Base-by-base conservation (phyloP, 2,888 invertebrate genomes). In the Xanthia togata region DNA sequence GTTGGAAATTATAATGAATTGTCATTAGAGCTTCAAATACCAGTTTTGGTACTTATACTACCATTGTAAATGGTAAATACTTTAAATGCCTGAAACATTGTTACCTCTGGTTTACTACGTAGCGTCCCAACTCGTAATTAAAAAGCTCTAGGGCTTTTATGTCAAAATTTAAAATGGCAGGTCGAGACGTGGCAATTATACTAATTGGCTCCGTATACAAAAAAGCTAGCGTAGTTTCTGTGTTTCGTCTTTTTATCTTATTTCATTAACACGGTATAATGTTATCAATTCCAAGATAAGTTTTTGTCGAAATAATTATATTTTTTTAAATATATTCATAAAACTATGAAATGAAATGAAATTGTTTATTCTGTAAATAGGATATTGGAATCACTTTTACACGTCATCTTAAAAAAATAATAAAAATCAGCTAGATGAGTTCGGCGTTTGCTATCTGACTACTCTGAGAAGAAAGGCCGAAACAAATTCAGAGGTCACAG, bases 141-240 rank as follows among this genome's bases (percentile, higher is more conserved):
- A 73, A 79, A 73, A 78, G 65, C 73, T 76, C 70, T 70, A 71
- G 80, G 79, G 76, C 47, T 75, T 79, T 84, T 57, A 68, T 53
- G 76, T 76, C 73, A 73, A 78, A 80, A 81, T 75, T 38, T 76
- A 72, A 71, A 83, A 78, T 68, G 71, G 64, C 73, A 74, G 77
- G 73, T 77, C 72, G 81, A 38, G 67, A 59, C 59, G 73, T 74
- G 57, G 76, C 69, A 82, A 82, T 85, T 82, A 76, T 38, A 73
- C 77, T 85, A 85, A 82, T 85, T 84, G 82, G 73, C 77, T 70
- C 41, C 12, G 63, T 74, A 72, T 62, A 73, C 20, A 73, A 62
- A 76, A 47, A 68, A 63, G 70, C n/a, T 73, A 38, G 41, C 35
- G 60, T 53, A 35, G 57, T 73, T 78, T 74, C n/a, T 60, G 50